A percentile compares a stretch with the other conserved stretches of the same genome.
Conservation (phyloP, 2,797 vertebrate genomes). For the Dendrocincla tyrannina region DNA sequence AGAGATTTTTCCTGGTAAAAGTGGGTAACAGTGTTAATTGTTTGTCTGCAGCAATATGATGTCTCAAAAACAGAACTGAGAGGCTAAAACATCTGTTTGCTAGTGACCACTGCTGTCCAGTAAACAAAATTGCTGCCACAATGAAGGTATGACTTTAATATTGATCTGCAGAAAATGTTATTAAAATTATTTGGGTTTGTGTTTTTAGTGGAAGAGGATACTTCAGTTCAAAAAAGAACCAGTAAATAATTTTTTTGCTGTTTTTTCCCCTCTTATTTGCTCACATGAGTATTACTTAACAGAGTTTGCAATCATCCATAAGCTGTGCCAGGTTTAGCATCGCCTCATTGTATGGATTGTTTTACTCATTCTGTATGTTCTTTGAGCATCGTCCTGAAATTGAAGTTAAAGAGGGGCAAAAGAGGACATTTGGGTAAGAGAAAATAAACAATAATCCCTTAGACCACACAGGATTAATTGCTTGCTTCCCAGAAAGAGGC, state of each 20-base stretch:
- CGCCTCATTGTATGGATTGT: not conserved
- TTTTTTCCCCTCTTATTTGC: not conserved
- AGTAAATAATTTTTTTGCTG: not conserved
- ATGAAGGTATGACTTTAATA: not conserved
- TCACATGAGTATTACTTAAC: not conserved
- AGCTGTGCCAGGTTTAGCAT: not conserved
- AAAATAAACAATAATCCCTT: constrained; percentile 31
- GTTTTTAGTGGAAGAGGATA: not conserved
- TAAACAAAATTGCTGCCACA: not conserved
- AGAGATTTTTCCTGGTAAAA: not conserved
- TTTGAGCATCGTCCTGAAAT: not conserved
- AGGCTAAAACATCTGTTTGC: not conserved
- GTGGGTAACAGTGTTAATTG: not conserved
- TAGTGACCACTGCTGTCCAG: not conserved
- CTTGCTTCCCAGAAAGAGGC: constrained; percentile 7
- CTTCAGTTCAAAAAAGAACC: not conserved
- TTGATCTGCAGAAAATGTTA: not conserved
- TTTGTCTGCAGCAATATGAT: not conserved
- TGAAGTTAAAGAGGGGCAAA: not conserved
- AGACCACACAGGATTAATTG: constrained; percentile 53
- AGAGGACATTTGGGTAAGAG: not conserved
- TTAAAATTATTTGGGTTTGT: not conserved
- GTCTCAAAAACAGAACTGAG: not conserved
- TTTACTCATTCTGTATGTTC: constrained; percentile 24
- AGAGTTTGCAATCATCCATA: not conserved